Conservation (phyloP, 2,113 vertebrate species). For the Dipodomys spectabilis region DNA sequence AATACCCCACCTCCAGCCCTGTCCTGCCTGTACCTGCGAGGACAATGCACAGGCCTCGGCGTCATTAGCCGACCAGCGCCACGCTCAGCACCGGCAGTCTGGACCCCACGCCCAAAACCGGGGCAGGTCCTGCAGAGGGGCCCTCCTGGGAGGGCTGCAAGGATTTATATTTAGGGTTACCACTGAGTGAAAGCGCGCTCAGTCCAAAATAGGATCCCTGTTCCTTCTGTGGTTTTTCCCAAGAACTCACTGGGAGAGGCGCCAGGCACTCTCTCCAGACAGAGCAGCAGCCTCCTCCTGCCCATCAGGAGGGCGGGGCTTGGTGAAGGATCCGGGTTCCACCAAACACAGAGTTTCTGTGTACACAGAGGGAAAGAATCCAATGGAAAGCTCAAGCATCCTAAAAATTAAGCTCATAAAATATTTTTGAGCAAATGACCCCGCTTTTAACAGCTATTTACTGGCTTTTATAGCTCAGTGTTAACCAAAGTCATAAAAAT, state of each 20-base stretch:
- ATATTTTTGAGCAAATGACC: constrained; percentile 84
- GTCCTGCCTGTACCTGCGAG: rapidly evolving
- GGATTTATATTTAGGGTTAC: neutral
- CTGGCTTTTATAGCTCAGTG: constrained; percentile 83
- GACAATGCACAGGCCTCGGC: neutral
- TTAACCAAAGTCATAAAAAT: constrained; percentile 86
- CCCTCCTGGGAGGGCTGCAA: too few relatives aligned
- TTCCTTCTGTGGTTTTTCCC: neutral
- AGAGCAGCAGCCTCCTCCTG: neutral
- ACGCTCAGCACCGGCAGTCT: too few relatives aligned
- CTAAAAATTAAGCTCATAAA: constrained; percentile 81
- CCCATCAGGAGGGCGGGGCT: neutral
- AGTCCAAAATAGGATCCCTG: neutral
- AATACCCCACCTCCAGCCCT: too few relatives aligned
- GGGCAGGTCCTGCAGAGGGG: neutral
- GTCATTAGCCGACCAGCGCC: rapidly evolving
- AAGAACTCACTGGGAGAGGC: neutral
- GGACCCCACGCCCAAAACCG: neutral
- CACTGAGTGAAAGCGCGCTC: rapidly evolving
- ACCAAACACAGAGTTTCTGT: constrained; percentile 63
- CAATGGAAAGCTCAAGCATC: constrained; percentile 66
- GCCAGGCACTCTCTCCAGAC: neutral
- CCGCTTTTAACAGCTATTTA: constrained; percentile 87
- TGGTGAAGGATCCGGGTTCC: neutral
- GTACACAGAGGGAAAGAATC: neutral